These are phyloP conservation scores for Eupithecia subfuscata DNA, from an alignment of 2,888 invertebrate genomes.

Conservation along the genomic window DNA sequence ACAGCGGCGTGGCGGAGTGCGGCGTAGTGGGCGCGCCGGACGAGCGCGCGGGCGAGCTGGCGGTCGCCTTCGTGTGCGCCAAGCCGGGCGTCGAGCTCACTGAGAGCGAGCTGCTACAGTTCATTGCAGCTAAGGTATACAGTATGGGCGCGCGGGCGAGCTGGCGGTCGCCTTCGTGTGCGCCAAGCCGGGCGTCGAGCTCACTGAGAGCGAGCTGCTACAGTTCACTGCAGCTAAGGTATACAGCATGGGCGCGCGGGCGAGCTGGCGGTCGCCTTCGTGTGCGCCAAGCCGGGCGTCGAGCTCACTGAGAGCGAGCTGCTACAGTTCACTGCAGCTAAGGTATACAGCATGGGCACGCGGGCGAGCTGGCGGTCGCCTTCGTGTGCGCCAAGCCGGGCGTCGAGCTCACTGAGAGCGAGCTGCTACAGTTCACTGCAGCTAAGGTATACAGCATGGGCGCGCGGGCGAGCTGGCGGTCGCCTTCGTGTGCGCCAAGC, in stretches of 20 bases:
- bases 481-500: too few species aligned
- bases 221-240: constrained; percentile 79
- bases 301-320: constrained; percentile 83
- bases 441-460: too few species aligned
- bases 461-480: too few species aligned
- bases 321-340: constrained; percentile 80
- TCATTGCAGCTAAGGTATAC: constrained; percentile 81
- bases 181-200: constrained; percentile 74
- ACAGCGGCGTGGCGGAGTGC: constrained; percentile 88
- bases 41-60: constrained; percentile 88
- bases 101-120: constrained; percentile 82
- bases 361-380: constrained; percentile 90
- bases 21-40: constrained; percentile 91
- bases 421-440: constrained; percentile 83
- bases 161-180: constrained; percentile 90
- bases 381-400: constrained; percentile 87
- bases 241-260: constrained; percentile 75
- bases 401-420: constrained; percentile 76
- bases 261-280: constrained; percentile 89
- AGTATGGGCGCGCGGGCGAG: constrained; percentile 83
- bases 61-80: constrained; percentile 89
- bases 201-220: constrained; percentile 83
- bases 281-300: constrained; percentile 85
- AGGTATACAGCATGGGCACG: constrained; percentile 26
- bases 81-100: constrained; percentile 79